Percentiles rank a stretch among this genome's conserved stretches.
Conservation (phyloP, 1,140 invertebrate species). For the Calephelis virginiensis region DNA sequence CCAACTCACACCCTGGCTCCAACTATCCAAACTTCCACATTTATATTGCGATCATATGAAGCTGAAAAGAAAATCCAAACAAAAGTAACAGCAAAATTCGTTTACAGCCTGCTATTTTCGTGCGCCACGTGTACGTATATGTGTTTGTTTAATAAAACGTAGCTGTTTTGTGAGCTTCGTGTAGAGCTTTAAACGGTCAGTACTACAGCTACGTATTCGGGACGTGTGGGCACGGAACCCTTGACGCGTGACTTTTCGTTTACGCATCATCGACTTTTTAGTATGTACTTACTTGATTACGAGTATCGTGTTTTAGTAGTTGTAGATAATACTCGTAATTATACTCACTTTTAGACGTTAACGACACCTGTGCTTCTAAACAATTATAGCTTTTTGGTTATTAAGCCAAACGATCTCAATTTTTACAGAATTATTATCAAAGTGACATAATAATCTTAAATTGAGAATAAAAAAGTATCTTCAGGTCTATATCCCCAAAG, state of each 20-base stretch:
- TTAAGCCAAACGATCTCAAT: no score
- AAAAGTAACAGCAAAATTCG: conserved; percentile 7
- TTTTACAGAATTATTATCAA: no score
- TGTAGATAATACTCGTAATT: no score
- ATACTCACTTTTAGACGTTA: no score
- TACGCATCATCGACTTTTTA: conserved; percentile 65
- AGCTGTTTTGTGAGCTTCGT: conserved; percentile 13
- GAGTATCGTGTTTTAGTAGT: conserved; percentile 5
- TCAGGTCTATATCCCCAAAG: no score
- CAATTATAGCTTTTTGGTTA: no score
- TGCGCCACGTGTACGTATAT: conserved; percentile 19
- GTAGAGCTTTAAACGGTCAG: conserved; percentile 27
- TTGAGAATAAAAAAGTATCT: no score
- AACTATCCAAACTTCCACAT: not conserved
- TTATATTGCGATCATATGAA: conserved; percentile 10
- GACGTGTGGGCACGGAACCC: conserved; percentile 62
- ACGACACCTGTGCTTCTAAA: no score
- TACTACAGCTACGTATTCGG: conserved; percentile 26
- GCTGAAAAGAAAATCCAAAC: conserved; percentile 11
- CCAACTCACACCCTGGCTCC: not conserved
- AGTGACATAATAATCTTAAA: no score
- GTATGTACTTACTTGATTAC: conserved; percentile 38
- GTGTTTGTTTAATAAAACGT: conserved; percentile 23
- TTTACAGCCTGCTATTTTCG: conserved; percentile 16
- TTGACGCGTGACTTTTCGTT: conserved; percentile 68